Evolutionary conservation across 2,113 vertebrate species (phyloP).

Genomic region (Oreochromis aureus): DNA sequence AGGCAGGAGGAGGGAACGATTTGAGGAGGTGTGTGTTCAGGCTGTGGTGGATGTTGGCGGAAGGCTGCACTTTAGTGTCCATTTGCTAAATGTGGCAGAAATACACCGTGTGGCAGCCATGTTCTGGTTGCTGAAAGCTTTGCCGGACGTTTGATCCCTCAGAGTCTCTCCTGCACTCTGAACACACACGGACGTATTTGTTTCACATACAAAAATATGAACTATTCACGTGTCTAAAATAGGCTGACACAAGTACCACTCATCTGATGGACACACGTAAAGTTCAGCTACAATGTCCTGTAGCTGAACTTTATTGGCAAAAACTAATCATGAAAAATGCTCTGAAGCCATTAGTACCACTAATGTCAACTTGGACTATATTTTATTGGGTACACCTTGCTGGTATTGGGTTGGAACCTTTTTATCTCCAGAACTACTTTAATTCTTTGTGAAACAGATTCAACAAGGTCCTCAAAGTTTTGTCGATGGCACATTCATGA

Average conservation of each 20-base stretch:
- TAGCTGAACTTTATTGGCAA: neutral
- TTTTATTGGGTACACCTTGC: neutral
- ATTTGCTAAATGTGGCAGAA: conserved; percentile 74
- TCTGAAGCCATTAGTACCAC: neutral
- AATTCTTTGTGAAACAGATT: neutral
- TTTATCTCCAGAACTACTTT: neutral
- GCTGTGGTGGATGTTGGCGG: conserved; percentile 6
- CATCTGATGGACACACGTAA: neutral
- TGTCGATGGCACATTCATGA: neutral
- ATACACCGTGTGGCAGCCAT: conserved; percentile 44
- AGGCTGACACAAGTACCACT: neutral
- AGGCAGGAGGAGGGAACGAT: neutral
- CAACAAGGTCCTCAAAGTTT: neutral
- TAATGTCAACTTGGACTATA: neutral
- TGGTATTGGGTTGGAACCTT: neutral
- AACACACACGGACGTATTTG: neutral
- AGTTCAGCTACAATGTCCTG: neutral
- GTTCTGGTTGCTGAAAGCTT: conserved; percentile 54
- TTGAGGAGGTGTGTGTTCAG: neutral
- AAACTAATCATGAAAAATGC: neutral
- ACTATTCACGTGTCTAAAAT: neutral
- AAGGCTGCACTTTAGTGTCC: conserved; percentile 54
- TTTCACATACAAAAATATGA: neutral
- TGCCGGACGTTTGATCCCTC: conserved; percentile 29
- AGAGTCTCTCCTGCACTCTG: conserved; percentile 20